Conservation (phyloP, 2,888 invertebrate species). For the Cheilosia vernalis region DNA sequence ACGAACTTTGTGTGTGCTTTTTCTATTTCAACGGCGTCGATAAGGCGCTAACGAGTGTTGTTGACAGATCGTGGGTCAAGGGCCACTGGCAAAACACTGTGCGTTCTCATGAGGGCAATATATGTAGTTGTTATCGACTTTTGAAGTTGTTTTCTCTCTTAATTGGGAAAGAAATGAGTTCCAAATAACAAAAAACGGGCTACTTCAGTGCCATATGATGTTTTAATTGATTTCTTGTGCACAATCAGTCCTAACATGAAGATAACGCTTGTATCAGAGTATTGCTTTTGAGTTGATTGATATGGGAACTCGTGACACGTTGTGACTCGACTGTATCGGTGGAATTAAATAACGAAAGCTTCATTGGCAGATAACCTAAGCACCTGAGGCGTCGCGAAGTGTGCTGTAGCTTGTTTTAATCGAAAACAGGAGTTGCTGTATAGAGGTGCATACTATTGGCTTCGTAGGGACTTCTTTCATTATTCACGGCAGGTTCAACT, state of each 20-base stretch:
- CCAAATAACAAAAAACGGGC: too few species aligned
- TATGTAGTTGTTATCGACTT: too few species aligned
- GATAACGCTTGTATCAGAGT: neutral
- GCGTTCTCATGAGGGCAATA: neutral
- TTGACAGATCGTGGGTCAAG: too few species aligned
- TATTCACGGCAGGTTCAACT: too few species aligned
- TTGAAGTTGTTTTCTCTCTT: too few species aligned
- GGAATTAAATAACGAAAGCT: neutral
- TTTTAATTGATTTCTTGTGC: too few species aligned
- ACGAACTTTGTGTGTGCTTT: neutral
- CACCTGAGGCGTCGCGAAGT: neutral
- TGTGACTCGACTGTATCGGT: neutral
- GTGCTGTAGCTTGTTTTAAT: too few species aligned
- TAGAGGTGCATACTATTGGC: too few species aligned
- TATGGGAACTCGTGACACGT: constrained; percentile 19
- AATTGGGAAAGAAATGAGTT: too few species aligned
- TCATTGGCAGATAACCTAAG: neutral
- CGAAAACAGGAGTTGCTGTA: too few species aligned
- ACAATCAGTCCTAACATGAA: neutral
- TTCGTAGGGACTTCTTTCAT: too few species aligned
- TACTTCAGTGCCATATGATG: too few species aligned
- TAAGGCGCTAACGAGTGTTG: neutral
- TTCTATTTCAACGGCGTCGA: neutral
- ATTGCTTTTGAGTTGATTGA: constrained; percentile 6
- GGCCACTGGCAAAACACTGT: neutral